Base-by-base conservation (phyloP, 2,113 vertebrate genomes). In the Hucho hucho region DNA sequence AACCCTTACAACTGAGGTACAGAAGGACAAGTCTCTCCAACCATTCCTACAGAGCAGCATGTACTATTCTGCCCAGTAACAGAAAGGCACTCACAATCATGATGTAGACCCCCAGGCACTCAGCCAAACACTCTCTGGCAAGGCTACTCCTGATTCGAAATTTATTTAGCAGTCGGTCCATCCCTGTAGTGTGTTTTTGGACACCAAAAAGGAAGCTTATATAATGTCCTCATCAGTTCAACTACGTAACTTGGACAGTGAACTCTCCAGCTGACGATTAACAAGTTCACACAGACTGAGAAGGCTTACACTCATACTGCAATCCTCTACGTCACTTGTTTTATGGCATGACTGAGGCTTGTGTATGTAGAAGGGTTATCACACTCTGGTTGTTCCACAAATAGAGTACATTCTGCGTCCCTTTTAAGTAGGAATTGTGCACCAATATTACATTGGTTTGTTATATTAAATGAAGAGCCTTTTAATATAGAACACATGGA, bases 81-180 rank as follows among this genome's bases (percentile, higher is more conserved):
- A 12, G 16, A 63, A 20, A 56, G 25, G 70, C 7, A 90, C 92
- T 92, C 81, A 92, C 92, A 74, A 93, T 93, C 25, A 93, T 4
- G 78, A 91, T 1, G 24, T 90, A 93, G 29, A 92, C 85, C 5
- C 92, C 92, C 0, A 93, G 87, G 81, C 86, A 89, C 63, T 93
- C 92, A 0, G 92, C 92, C 77, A 93, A 32, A 69, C 92, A 93
- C 76, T 92, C 87, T 53, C 89, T 80, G 71, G 87, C 20, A 72
- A 93, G 79, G 3, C 69, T 71, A 78, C 58, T 93, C 49, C 70
- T 85, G 86, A 93, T 87, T 25, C 22, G 78, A 70, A 86, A 91
- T 76, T 69, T 92, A 73, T n/a, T 87, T 71, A 93, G 81, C 47
- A 92, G 78, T 68, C 67, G 80, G 64, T 92, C 90, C 92, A 93